Conservation (phyloP, 2,797 vertebrate species). For the Acridotheres tristis region DNA sequence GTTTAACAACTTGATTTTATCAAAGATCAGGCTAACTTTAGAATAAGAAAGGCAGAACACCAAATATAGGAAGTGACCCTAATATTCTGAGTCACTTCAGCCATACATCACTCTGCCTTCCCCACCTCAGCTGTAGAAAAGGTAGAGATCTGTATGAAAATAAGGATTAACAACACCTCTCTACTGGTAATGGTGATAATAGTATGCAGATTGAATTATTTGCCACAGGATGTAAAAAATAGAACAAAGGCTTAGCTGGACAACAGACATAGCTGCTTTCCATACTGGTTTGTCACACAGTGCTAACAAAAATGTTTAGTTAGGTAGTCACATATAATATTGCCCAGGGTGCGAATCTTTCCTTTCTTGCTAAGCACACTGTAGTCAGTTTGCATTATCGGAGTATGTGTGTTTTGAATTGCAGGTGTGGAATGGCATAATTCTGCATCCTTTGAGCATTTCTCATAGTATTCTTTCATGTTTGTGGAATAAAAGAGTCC, state of each 20-base stretch:
- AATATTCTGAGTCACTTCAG: neutral
- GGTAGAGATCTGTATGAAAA: neutral
- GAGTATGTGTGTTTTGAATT: neutral
- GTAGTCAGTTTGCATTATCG: neutral
- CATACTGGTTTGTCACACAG: neutral
- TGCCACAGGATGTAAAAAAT: neutral
- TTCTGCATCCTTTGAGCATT: constrained; percentile 11
- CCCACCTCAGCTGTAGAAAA: neutral
- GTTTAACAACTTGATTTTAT: neutral
- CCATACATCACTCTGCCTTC: neutral
- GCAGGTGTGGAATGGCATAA: neutral
- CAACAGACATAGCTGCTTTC: neutral
- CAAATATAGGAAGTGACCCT: neutral
- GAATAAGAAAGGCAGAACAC: neutral
- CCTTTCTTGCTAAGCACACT: neutral
- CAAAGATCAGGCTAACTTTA: neutral
- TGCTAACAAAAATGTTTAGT: neutral
- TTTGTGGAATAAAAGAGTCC: constrained; percentile 44
- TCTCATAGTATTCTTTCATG: constrained; percentile 33
- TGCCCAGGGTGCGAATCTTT: neutral
- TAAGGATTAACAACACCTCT: neutral
- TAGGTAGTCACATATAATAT: neutral
- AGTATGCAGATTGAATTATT: neutral
- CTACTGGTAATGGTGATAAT: neutral
- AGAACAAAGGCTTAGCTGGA: neutral